These are phyloP conservation scores for Cynodonichthys magdalenae DNA, from an alignment of 2,797 vertebrate species.

Conservation along the genomic window DNA sequence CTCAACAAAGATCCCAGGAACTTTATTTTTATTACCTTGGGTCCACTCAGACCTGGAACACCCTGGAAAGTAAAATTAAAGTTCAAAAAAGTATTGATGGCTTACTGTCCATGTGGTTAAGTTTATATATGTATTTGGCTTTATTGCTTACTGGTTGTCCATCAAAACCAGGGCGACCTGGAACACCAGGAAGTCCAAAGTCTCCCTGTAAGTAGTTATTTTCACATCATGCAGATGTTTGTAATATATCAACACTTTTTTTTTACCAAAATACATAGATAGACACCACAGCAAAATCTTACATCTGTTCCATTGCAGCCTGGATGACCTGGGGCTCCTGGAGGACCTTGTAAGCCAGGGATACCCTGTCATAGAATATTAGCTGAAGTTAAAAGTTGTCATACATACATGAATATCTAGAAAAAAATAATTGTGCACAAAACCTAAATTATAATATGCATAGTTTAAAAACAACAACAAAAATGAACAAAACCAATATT, in stretches of 20 bases:
- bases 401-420: not conserved
- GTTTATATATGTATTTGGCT: not conserved
- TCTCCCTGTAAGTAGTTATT: constrained; percentile 50
- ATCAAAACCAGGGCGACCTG: constrained; percentile 30
- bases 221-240: not conserved
- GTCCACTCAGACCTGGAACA: constrained; percentile 48
- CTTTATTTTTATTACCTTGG: constrained; percentile 55
- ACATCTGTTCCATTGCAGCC: constrained; percentile 94
- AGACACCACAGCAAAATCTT: constrained; percentile 17
- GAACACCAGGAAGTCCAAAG: constrained; percentile 43
- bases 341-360: constrained; percentile 89
- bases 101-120: not conserved
- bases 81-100: not conserved
- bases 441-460: not conserved
- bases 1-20: constrained; percentile 3
- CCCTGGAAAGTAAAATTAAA: constrained; percentile 56
- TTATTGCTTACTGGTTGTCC: constrained; percentile 54
- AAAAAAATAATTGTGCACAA: not conserved
- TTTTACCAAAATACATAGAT: not conserved
- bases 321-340: constrained; percentile 82
- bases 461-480: not conserved
- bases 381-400: constrained; percentile 9
- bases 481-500: not conserved
- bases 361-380: constrained; percentile 77
- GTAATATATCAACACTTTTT: not conserved